Base-by-base conservation (phyloP, 2,113 vertebrate species). In the Rhizomys pruinosus region DNA sequence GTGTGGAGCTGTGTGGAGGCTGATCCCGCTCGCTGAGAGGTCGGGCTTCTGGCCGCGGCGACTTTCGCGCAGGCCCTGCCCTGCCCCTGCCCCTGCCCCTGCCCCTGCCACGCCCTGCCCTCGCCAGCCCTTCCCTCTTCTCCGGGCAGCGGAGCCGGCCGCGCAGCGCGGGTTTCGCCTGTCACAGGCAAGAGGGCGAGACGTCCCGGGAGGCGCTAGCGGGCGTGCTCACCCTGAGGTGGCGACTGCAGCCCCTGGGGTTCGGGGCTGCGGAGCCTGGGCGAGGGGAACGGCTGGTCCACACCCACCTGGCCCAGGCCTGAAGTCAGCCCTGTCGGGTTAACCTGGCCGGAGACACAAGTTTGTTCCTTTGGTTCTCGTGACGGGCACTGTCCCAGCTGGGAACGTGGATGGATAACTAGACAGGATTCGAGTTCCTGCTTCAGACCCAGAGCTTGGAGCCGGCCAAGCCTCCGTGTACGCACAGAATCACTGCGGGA, bases 11-110 rank as follows among this genome's bases (percentile, higher is more conserved):
- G n/a, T 27, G 7, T 17, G 59, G 59, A 61, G 27, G n/a, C n/a
- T 52, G 64, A 7, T 39, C 13, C 4, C 7, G 11, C 0, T 1
- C 0, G 1, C 10, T 0, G 17, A 0, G 55, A 1, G 34, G 82
- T n/a, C n/a, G n/a, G n/a, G n/a, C n/a, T n/a, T n/a, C n/a, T n/a
- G n/a, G n/a, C n/a, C n/a, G n/a, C n/a, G n/a, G n/a, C n/a, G n/a
- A n/a, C n/a, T n/a, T n/a, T n/a, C n/a, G n/a, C n/a, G n/a, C n/a
- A n/a, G n/a, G n/a, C n/a, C n/a, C n/a, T n/a, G n/a, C n/a, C n/a
- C n/a, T n/a, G n/a, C n/a, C n/a, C n/a, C n/a, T n/a, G 20, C 34
- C 72, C 42, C 16, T 47, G 34, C n/a, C 19, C 1, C 80, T 52
- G 72, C 27, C 57, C 81, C 3, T 52, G 64, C 39, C 13, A 29